These are phyloP conservation scores for Aspiorhynchus laticeps DNA, from an alignment of 2,113 vertebrate species.

Conservation along the genomic window DNA sequence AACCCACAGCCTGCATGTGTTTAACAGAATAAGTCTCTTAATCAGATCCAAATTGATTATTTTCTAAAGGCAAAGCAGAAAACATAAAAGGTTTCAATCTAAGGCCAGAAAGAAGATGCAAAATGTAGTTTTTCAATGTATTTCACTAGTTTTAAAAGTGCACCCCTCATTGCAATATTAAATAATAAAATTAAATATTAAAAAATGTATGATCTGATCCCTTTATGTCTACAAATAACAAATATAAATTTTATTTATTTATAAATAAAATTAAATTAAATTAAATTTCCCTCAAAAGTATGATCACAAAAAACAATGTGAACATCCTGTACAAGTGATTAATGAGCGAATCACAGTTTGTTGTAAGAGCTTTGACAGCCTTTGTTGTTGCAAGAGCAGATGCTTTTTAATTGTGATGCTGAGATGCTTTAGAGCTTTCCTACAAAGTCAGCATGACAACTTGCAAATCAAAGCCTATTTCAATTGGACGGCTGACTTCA, in stretches of 20 bases:
- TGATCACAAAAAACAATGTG: slow-evolving; percentile 3
- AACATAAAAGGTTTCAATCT: not conserved
- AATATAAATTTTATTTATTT: too few relatives aligned
- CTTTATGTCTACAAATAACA: not conserved
- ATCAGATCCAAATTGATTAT: not conserved
- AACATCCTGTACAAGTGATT: slow-evolving; percentile 32
- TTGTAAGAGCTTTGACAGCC: slow-evolving; percentile 30
- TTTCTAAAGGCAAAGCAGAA: not conserved
- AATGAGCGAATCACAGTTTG: slow-evolving; percentile 36
- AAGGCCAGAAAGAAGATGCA: not conserved
- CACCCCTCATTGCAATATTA: not conserved
- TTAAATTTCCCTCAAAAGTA: not conserved
- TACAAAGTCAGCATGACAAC: slow-evolving; percentile 39
- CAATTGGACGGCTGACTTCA: slow-evolving; percentile 27
- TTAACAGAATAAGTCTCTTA: not conserved
- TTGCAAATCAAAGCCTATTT: slow-evolving; percentile 39
- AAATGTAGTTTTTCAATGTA: not conserved
- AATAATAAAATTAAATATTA: not conserved
- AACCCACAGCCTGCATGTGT: not conserved
- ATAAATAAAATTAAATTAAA: too few relatives aligned
- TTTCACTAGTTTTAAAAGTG: not conserved
- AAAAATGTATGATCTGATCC: not conserved
- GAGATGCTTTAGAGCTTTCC: slow-evolving; percentile 36
- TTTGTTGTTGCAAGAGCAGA: slow-evolving; percentile 40
- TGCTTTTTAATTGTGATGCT: slow-evolving; percentile 38